phyloP scores from a whole-genome alignment of 2,888 invertebrate genomes.

The Tholera decimalis region DNA sequence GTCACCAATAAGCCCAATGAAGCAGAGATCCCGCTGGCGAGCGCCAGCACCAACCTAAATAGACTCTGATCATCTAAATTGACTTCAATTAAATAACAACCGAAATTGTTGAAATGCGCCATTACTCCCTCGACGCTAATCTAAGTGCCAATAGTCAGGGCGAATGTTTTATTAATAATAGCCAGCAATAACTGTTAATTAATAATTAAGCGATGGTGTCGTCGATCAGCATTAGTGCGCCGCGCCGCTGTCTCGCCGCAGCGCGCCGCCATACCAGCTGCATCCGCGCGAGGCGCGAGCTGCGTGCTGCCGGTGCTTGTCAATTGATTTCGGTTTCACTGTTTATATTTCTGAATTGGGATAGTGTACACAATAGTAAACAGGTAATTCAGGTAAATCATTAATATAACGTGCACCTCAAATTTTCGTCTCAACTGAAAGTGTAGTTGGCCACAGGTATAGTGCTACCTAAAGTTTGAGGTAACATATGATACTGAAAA shows the following conservation, averaged over 20 bases:
- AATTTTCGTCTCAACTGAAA: neutral
- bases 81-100: constrained; percentile 92
- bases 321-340: neutral
- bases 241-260: constrained; percentile 64
- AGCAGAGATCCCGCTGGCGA: constrained; percentile 91
- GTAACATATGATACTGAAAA: constrained; percentile 2
- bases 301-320: constrained; percentile 1
- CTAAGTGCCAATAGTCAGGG: constrained; percentile 91
- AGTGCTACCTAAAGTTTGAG: neutral
- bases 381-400: neutral
- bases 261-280: constrained; percentile 56
- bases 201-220: constrained; percentile 87
- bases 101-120: constrained; percentile 92
- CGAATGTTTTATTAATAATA: constrained; percentile 91
- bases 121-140: constrained; percentile 91
- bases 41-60: constrained; percentile 91
- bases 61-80: constrained; percentile 92
- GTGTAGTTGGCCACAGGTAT: neutral
- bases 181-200: constrained; percentile 88
- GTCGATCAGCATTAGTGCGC: constrained; percentile 81
- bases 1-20: constrained; percentile 92
- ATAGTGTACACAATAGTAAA: neutral
- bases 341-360: neutral
- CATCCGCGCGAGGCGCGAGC: constrained; percentile 25
- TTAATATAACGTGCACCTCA: neutral